A percentile compares a stretch with the other conserved stretches of the same genome.
Conservation (phyloP, 2,888 invertebrate species). For the Lycaena phlaeas region DNA sequence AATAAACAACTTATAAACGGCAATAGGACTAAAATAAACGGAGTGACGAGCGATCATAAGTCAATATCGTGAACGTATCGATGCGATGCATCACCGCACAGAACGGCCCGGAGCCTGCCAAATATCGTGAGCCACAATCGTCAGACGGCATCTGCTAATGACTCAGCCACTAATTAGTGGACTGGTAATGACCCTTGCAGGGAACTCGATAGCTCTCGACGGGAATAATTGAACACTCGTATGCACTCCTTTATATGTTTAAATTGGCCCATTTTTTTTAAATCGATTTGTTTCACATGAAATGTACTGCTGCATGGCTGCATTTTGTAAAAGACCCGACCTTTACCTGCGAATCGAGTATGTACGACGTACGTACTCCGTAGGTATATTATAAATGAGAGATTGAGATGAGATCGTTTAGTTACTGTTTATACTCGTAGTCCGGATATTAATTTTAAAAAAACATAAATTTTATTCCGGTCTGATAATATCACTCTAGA, state of each 20-base stretch:
- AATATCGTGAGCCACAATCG: constrained; percentile 18
- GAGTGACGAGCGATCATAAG: constrained; percentile 26
- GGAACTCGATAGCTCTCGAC: constrained; percentile 7
- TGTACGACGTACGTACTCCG: not conserved
- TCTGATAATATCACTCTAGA: too few species aligned
- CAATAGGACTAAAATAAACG: constrained; percentile 25
- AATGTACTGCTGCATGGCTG: not conserved
- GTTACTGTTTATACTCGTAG: too few species aligned
- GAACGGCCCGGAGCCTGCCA: constrained; percentile 24
- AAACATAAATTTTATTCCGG: too few species aligned
- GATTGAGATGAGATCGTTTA: too few species aligned
- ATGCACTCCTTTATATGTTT: not conserved
- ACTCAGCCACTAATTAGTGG: constrained; percentile 8
- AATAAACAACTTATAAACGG: constrained; percentile 27
- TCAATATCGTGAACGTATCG: constrained; percentile 14
- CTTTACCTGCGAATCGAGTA: not conserved
- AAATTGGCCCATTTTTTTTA: too few species aligned
- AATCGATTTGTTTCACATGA: not conserved
- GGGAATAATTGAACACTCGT: not conserved
- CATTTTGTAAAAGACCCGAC: too few species aligned
- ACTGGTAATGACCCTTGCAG: constrained; percentile 6
- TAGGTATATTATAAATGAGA: too few species aligned
- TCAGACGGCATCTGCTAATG: constrained; percentile 12
- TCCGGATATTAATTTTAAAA: too few species aligned
- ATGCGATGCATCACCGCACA: constrained; percentile 21